These are phyloP conservation scores for Mastigias papua DNA, from an alignment of 30 jellyfish, hydroid and myxozoan genomes.

Conservation along the genomic window DNA sequence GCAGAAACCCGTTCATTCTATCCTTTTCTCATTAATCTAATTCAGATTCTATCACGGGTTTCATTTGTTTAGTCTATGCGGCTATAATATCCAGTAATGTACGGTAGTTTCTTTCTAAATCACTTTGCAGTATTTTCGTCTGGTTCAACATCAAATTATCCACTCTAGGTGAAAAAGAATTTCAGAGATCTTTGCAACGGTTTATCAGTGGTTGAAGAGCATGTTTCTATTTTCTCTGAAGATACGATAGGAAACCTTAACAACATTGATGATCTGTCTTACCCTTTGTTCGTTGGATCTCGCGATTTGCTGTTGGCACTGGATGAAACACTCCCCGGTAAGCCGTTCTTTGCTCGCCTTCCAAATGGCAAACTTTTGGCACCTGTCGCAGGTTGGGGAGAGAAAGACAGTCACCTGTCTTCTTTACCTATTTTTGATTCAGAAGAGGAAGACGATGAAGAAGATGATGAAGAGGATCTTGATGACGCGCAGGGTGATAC, in stretches of 20 bases:
- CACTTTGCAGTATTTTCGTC: background rate
- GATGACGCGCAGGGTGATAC: slow-evolving; percentile 39
- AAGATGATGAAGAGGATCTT: slow-evolving; percentile 6
- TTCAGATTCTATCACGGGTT: too few species aligned
- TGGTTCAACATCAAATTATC: background rate
- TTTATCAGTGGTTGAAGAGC: slow-evolving; percentile 32
- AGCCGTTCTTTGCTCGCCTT: slow-evolving; percentile 74
- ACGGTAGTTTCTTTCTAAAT: too few species aligned
- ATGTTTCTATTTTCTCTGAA: background rate
- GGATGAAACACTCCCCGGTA: slow-evolving; percentile 86
- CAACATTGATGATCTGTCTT: slow-evolving; percentile 12
- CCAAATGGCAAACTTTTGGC: slow-evolving; percentile 57
- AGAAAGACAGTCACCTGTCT: slow-evolving; percentile 64
- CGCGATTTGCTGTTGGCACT: slow-evolving; percentile 76
- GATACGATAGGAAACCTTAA: slow-evolving; percentile 14
- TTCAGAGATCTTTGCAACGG: slow-evolving; percentile 80
- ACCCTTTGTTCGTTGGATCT: slow-evolving; percentile 85
- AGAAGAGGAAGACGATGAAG: slow-evolving; percentile 69
- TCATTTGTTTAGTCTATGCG: too few species aligned
- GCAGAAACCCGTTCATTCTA: too few species aligned
- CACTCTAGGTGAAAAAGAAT: slow-evolving; percentile 46
- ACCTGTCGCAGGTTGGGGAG: slow-evolving; percentile 89
- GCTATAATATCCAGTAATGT: too few species aligned
- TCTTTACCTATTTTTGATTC: slow-evolving; percentile 73
- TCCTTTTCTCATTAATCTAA: too few species aligned